A percentile compares a stretch with the other conserved stretches of the same genome.
Conservation (phyloP, 2,113 vertebrate genomes). For the Neomonachus schauinslandi region DNA sequence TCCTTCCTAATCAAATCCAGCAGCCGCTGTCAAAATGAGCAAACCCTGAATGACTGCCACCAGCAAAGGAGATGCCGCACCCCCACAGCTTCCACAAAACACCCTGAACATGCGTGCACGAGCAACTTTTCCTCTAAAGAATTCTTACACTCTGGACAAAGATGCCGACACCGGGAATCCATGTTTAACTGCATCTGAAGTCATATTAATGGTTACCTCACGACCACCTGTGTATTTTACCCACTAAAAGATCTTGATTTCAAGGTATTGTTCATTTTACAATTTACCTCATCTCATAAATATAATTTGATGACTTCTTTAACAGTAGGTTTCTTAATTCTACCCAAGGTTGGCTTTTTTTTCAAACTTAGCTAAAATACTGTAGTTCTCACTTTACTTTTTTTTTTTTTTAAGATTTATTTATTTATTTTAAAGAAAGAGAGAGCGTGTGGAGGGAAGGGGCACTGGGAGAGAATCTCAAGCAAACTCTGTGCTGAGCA, state of each 20-base stretch:
- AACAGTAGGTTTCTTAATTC: neutral
- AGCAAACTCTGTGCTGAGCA: neutral
- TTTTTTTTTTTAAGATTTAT: neutral
- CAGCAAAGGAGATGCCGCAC: rapidly evolving
- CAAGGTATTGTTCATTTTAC: neutral
- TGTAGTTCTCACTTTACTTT: neutral
- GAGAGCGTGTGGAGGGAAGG: neutral
- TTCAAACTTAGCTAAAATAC: neutral
- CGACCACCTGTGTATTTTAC: neutral
- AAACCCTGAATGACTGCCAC: neutral
- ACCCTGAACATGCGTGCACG: rapidly evolving
- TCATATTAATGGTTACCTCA: neutral
- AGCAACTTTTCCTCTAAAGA: neutral
- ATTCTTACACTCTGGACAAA: neutral
- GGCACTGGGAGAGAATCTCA: neutral
- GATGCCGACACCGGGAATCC: neutral
- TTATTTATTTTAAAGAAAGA: neutral
- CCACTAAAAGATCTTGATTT: neutral
- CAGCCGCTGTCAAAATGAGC: neutral
- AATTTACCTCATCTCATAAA: neutral
- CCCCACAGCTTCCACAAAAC: neutral
- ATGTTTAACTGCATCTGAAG: neutral
- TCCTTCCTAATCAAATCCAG: constrained; percentile 20
- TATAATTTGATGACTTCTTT: constrained; percentile 30
- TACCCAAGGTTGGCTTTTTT: neutral